Evolutionary conservation across 2,113 vertebrate genomes (phyloP), one percentile per base, ranked within the genome.

Genomic region (Neodon shergylaensis): DNA sequence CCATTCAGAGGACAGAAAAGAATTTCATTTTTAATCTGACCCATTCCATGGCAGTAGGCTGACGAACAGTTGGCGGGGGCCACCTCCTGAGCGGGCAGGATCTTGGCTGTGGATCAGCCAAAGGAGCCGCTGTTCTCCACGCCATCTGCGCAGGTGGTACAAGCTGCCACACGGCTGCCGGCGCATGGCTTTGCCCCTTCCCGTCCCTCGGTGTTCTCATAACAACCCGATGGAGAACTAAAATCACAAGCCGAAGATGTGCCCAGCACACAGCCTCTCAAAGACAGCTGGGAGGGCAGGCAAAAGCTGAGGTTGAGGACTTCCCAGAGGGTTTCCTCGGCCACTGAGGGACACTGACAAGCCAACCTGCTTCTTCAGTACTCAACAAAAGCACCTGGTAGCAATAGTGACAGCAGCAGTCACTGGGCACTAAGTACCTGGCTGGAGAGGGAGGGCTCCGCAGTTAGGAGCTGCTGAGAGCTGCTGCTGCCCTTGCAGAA

Each of bases 71-170:
- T 54, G 88, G 82, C 76, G 7, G 4, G 4, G 11, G 72, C 81
- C 65, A 88, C 88, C 85, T 78, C 76, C 92, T 26, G 22, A 21
- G 84, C 61, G 70, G 76, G 65, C 74, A 72, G 76, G 21, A 70
- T 91, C 92, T 91, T 95, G 97, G 92, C 94, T 61, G 92, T 31
- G 21, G 90, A 92, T n/a, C 85, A 77, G 88, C 70, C 39, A 0
- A 6, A 77, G 36, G 70, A 92, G 76, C 49, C 68, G 72, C 81
- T 73, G 52, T 95, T 88, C 74, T 89, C 91, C 58, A 47, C 2
- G 61, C 96, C 96, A 94, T 95, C 97, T 96, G 96, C 72, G 90
- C 76, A 61, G 61, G 93, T 66, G 94, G 90, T 52, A 88, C 52
- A 54, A 36, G 86, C 31, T 28, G 76, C 61, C 89, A 42, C 89